Conservation (phyloP, 2,888 invertebrate genomes). For the Brachyptera putata region DNA sequence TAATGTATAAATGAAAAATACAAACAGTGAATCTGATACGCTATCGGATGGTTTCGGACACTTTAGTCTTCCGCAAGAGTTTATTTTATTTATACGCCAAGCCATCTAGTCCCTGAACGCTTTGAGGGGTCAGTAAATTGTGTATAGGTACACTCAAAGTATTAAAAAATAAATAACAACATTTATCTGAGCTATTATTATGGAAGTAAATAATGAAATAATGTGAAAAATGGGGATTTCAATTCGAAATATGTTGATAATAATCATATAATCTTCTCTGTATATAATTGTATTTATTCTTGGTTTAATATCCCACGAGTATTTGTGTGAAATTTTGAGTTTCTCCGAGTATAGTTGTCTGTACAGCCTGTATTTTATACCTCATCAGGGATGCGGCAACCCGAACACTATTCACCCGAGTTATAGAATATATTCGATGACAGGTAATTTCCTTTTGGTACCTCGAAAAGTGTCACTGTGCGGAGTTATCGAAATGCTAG, state of each 20-base stretch:
- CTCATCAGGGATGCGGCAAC: not conserved
- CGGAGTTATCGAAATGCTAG: too few relatives aligned
- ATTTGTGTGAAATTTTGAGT: too few relatives aligned
- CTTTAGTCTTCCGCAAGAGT: not conserved
- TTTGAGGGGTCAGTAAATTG: not conserved
- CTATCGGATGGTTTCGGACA: not conserved
- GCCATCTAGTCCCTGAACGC: not conserved
- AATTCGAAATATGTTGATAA: too few relatives aligned
- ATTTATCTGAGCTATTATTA: too few relatives aligned
- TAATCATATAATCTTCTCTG: too few relatives aligned
- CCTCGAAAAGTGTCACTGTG: conserved; percentile 7
- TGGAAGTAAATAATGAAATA: too few relatives aligned
- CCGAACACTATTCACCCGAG: conserved; percentile 2
- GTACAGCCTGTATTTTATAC: not conserved
- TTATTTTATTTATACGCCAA: not conserved
- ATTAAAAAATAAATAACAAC: not conserved
- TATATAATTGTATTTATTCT: too few relatives aligned
- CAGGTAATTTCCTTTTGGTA: conserved; percentile 19
- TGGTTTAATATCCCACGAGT: too few relatives aligned
- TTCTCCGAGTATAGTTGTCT: too few relatives aligned
- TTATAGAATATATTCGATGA: conserved; percentile 8
- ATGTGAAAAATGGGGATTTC: too few relatives aligned
- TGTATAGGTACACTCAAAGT: not conserved
- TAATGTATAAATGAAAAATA: not conserved
- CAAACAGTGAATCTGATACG: not conserved